Evolutionary conservation across 2,888 invertebrate genomes (phyloP), one percentile per base, ranked within the genome.

Genomic region (Vannuccia rotundouncinata): DNA sequence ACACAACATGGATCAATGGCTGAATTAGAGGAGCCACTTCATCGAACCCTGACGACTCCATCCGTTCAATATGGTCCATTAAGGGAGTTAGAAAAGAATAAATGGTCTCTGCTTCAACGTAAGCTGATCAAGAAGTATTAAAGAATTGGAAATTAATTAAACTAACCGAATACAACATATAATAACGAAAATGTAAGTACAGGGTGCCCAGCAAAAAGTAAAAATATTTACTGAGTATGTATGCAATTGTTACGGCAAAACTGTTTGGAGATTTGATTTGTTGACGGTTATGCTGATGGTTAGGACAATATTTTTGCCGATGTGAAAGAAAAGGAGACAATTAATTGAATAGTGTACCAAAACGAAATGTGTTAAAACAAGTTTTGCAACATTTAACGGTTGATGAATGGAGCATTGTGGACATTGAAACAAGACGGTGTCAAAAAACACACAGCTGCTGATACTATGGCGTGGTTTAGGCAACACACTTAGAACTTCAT

Each of bases 51-150:
- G 86, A 84, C 82, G 86, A 86, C 83, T 95, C 89, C 29, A 92
- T 90, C 22, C 89, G 90, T 85, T 92, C 92, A 85, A 96, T 92
- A 85, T 93, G 92, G 83, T 91, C 92, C 82, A 92, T 91, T 80
- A 96, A 29, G 28, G 80, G 80, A 25, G 59, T 79, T 17, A 80
- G 66, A 28, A 66, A 80, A 25, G 79, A 45, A 59, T 59, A 59
- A n/a, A 80, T 59, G 1, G 77, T 66, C 59, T 80, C 66, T 0
- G 80, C 60, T 79, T 80, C 80, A 10, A 79, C 66, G 27, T 78
- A 80, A 0, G 80, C 80, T 80, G 74, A 31, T 59, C 5, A 78
- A 1, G 25, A 75, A 79, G 27, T 29, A 22, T 13, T 1, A 13
- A 17, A 45, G 10, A 45, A 45, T n/a, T n/a, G n/a, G n/a, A 66